Evolutionary conservation across 2,888 invertebrate genomes (phyloP), one percentile per base, ranked within the genome.

Genomic region (Lydus trimaculatus): DNA sequence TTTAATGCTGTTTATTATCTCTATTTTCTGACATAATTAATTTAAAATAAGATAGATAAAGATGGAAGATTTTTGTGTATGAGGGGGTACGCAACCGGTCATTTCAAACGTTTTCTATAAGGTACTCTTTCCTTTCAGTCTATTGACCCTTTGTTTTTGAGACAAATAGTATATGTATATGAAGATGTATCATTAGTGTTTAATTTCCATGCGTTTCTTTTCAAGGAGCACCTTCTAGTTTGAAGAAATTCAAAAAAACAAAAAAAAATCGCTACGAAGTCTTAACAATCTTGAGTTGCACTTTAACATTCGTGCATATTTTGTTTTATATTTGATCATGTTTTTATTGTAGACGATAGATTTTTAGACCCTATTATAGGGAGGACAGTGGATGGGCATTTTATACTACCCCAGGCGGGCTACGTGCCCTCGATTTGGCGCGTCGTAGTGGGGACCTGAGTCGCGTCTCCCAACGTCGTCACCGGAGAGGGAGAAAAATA

Each of bases 401-500:
- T n/a, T 43, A 17, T 17, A 8, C 43, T 43, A 43, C 43, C 43
- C 43, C 43, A 43, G 43, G 43, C 43, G 43, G 43, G 43, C 17
- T 17, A 43, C 4, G 43, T 43, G 43, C 43, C 43, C 43, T 43
- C 43, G 43, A 43, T 43, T 43, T 43, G 43, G 43, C 43, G 43
- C 43, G 43, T 39, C 65, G 69, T 64, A 63, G 72, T 67, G 69
- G 76, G 70, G 75, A 73, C 70, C 58, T 70, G 75, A 67, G 67
- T 66, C 65, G 70, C 70, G 75, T 72, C 66, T 66, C 66, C 67
- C 63, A 67, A 67, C 72, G 61, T 66, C 68, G 61, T 64, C 65
- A 69, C 69, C 66, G 69, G 74, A 75, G 74, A 75, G 77, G 79
- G 77, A 78, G 79, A 79, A 81, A 82, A 82, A 83, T 79, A 83